phyloP scores from a whole-genome alignment of 2,113 vertebrate species.

The Cettia cetti region DNA sequence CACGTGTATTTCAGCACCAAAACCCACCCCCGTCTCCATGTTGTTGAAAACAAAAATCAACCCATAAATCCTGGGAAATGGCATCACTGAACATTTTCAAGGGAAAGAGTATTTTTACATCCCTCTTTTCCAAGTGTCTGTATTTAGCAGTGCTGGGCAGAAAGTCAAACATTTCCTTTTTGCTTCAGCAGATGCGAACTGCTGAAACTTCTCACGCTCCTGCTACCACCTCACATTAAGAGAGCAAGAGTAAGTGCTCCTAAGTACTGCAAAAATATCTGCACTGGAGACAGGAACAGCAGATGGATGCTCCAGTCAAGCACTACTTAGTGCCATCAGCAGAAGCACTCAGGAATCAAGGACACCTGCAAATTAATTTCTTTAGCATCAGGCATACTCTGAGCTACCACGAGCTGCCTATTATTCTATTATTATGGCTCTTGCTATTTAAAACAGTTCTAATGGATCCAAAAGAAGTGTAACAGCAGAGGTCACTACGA shows the following conservation, averaged over 20 bases:
- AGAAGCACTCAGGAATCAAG: neutral
- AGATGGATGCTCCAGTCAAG: neutral
- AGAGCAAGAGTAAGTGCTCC: neutral
- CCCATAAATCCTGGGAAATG: constrained; percentile 26
- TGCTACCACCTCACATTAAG: constrained; percentile 5
- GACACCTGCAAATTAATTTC: neutral
- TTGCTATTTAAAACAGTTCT: neutral
- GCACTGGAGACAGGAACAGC: neutral
- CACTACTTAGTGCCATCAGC: neutral
- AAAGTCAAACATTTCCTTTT: constrained; percentile 58
- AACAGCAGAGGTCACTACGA: constrained; percentile 25
- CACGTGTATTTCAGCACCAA: neutral
- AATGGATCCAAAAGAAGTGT: constrained; percentile 9
- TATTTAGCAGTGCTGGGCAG: constrained; percentile 56
- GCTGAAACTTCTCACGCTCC: constrained; percentile 60
- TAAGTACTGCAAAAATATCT: neutral
- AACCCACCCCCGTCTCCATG: neutral
- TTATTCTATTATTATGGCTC: neutral
- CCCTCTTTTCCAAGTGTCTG: neutral
- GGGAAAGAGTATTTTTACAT: constrained; percentile 48
- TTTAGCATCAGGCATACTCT: neutral
- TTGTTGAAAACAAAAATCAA: neutral
- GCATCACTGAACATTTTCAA: constrained; percentile 21
- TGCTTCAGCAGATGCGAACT: neutral
- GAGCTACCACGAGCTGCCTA: neutral